Evolutionary conservation across 2,888 invertebrate genomes (phyloP).

Genomic region (Lithosia quadra): DNA sequence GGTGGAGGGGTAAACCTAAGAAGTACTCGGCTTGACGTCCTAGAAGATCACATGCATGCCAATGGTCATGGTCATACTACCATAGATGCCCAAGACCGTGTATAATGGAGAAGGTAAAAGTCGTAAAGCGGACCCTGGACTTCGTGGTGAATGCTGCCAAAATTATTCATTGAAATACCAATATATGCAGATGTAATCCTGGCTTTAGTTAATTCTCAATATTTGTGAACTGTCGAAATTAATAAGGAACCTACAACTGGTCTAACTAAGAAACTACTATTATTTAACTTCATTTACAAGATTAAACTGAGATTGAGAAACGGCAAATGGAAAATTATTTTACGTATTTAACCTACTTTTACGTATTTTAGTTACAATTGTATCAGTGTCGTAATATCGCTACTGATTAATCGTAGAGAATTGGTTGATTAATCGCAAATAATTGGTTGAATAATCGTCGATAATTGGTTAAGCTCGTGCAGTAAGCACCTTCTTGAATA

Average conservation of each 20-base stretch:
- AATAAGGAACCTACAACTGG: too few species aligned
- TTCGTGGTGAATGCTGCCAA: too few species aligned
- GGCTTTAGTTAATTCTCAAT: background rate
- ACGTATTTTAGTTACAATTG: constrained; percentile 27
- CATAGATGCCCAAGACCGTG: too few species aligned
- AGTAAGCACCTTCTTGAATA: constrained; percentile 20
- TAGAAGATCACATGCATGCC: too few species aligned
- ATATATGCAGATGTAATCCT: too few species aligned
- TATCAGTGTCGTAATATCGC: constrained; percentile 38
- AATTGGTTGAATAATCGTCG: constrained; percentile 1
- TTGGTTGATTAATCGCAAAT: constrained; percentile 18
- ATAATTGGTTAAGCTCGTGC: constrained; percentile 21
- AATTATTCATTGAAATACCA: too few species aligned
- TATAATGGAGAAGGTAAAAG: too few species aligned
- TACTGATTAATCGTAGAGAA: constrained; percentile 29
- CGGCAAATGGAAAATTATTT: constrained; percentile 51
- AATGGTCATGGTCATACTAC: too few species aligned
- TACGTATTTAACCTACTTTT: background rate
- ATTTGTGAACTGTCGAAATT: too few species aligned
- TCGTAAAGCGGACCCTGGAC: too few species aligned
- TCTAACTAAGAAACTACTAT: background rate
- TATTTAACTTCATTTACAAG: background rate
- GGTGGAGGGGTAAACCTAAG: too few species aligned
- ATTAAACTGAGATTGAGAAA: constrained; percentile 48
- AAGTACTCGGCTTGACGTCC: too few species aligned